These are phyloP conservation scores for Gymnorhina tibicen DNA, from an alignment of 2,113 vertebrate species.

Conservation along the genomic window DNA sequence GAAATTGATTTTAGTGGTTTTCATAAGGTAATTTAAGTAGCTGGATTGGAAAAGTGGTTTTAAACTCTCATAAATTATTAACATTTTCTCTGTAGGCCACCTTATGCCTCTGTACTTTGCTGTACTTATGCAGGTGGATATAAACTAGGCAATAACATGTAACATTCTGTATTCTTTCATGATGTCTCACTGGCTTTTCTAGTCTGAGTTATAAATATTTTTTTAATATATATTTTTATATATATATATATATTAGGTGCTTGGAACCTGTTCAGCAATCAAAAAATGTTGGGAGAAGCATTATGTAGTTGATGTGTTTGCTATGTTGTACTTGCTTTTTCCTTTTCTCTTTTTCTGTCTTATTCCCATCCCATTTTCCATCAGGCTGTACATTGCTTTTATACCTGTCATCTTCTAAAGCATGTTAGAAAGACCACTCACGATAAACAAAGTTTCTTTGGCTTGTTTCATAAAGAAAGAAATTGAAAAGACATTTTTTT, in stretches of 20 bases:
- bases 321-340: neutral
- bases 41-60: neutral
- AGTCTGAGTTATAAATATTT: neutral
- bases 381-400: neutral
- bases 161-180: neutral
- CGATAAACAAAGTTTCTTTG: neutral
- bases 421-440: neutral
- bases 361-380: neutral
- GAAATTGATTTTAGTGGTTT: constrained; percentile 15
- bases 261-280: neutral
- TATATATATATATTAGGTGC: neutral
- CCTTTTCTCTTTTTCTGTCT: neutral
- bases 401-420: neutral
- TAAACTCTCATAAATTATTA: constrained; percentile 29
- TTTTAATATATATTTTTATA: no score
- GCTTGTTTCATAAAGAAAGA: neutral
- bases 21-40: neutral
- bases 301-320: neutral
- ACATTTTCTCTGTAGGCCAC: neutral
- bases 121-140: neutral
- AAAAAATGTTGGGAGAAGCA: neutral
- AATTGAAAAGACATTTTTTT: neutral
- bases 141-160: neutral
- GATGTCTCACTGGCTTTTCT: neutral
- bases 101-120: neutral